Percentiles rank a stretch among this genome's conserved stretches.
Conservation (phyloP, 2,797 vertebrate species). For the Merluccius polli region DNA sequence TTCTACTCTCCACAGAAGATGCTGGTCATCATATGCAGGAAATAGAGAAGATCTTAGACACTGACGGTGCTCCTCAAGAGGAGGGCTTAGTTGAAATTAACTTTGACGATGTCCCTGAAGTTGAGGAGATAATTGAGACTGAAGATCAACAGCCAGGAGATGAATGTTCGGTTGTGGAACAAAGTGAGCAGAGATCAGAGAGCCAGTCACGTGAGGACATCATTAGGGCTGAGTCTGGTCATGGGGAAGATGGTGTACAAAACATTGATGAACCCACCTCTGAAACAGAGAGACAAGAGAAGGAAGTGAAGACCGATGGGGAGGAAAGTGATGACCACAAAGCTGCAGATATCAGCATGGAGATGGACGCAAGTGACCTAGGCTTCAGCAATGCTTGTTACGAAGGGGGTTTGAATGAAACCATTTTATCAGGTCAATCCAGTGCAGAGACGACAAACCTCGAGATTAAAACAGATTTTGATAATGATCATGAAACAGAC, state of each 20-base stretch:
- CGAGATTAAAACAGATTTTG: slow-evolving; percentile 15
- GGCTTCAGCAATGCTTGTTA: slow-evolving; percentile 32
- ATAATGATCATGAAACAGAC: slow-evolving; percentile 17
- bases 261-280: slow-evolving; percentile 8
- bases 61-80: slow-evolving; percentile 32
- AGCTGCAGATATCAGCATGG: slow-evolving; percentile 16
- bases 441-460: slow-evolving; percentile 23
- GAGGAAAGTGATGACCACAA: slow-evolving; percentile 25
- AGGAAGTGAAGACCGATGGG: slow-evolving; percentile 27
- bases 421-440: slow-evolving; percentile 30
- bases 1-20: slow-evolving; percentile 9
- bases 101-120: slow-evolving; percentile 55
- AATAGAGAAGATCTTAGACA: slow-evolving; percentile 26
- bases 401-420: slow-evolving; percentile 33
- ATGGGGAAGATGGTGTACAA: neutral
- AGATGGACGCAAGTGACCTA: slow-evolving; percentile 24
- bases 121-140: slow-evolving; percentile 29
- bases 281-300: slow-evolving; percentile 11
- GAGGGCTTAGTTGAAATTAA: slow-evolving; percentile 51
- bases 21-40: neutral
- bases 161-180: slow-evolving; percentile 19
- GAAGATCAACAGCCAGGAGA: slow-evolving; percentile 31
- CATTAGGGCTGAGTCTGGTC: slow-evolving; percentile 8
- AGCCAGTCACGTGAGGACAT: slow-evolving; percentile 11
- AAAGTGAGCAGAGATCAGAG: slow-evolving; percentile 26